These are phyloP conservation scores for Platyrinchus mystaceus DNA, from an alignment of 2,797 vertebrate species.

Conservation along the genomic window DNA sequence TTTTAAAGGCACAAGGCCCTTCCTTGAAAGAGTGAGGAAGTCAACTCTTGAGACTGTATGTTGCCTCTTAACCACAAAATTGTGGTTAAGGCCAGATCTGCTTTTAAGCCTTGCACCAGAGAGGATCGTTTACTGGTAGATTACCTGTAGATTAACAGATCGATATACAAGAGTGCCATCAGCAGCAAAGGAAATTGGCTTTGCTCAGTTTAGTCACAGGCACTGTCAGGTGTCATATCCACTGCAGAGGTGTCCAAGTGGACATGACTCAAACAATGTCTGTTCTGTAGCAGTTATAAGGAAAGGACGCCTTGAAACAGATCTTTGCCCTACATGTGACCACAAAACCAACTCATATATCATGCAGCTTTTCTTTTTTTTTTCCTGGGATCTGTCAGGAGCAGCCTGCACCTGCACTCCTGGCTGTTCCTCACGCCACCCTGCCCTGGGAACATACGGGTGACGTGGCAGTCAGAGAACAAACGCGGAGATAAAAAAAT, in stretches of 20 bases:
- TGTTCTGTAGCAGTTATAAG: background rate
- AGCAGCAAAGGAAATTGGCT: background rate
- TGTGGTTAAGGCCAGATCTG: background rate
- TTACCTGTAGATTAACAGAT: background rate
- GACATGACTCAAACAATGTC: background rate
- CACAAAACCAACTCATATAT: background rate
- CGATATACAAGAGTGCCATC: background rate
- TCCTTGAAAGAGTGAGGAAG: background rate
- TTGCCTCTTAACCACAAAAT: background rate
- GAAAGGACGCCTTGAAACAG: background rate
- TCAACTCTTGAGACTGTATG: background rate
- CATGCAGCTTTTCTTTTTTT: accelerated
- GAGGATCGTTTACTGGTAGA: background rate
- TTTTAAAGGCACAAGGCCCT: conserved; percentile 35
- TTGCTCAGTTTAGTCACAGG: background rate
- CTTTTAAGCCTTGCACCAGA: background rate
- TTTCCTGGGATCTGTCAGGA: background rate
- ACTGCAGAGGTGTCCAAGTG: background rate
- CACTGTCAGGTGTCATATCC: background rate
- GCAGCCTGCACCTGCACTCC: background rate
- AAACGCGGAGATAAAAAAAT: background rate
- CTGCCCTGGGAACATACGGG: background rate
- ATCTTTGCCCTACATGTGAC: background rate
- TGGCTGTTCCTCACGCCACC: background rate
- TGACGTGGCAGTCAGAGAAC: conserved; percentile 5